A percentile compares a stretch with the other conserved stretches of the same genome.
phyloP scores from a whole-genome alignment of 2,888 invertebrate genomes.

The Cynaeus angustus region DNA sequence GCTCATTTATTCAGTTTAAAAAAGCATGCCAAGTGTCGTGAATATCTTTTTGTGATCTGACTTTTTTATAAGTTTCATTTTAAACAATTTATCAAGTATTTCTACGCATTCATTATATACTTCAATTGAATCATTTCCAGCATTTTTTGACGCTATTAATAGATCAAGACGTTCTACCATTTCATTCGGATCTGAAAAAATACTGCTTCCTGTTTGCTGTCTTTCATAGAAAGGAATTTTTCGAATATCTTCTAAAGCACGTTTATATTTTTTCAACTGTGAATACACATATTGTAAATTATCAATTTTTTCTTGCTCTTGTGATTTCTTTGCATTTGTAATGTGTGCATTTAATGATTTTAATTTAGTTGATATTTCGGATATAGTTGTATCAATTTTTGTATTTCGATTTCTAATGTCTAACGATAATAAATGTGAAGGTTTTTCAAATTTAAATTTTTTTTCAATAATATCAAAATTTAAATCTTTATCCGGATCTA shows the following conservation, averaged over 20 bases:
- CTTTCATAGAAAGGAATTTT: slow-evolving; percentile 37
- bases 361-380: too few species aligned
- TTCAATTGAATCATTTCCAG: slow-evolving; percentile 48
- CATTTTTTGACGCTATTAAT: slow-evolving; percentile 49
- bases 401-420: too few species aligned
- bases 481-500: too few species aligned
- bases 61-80: slow-evolving; percentile 25
- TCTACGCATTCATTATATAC: slow-evolving; percentile 48
- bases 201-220: slow-evolving; percentile 10
- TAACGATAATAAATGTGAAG: too few species aligned
- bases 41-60: slow-evolving; percentile 41
- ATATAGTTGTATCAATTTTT: too few species aligned
- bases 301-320: too few species aligned
- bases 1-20: slow-evolving; percentile 31
- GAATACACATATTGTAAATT: slow-evolving; percentile 20
- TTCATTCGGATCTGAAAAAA: slow-evolving; percentile 49
- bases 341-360: too few species aligned
- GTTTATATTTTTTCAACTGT: slow-evolving; percentile 35
- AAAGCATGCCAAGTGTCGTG: slow-evolving; percentile 13
- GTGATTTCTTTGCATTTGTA: too few species aligned
- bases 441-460: neutral
- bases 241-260: slow-evolving; percentile 29
- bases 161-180: slow-evolving; percentile 50
- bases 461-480: too few species aligned
- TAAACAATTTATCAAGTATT: slow-evolving; percentile 44